A percentile compares a stretch with the other conserved stretches of the same genome.
These are phyloP conservation scores for Laupala kohalensis DNA, from an alignment of 1,140 invertebrate genomes.

Conservation along the genomic window DNA sequence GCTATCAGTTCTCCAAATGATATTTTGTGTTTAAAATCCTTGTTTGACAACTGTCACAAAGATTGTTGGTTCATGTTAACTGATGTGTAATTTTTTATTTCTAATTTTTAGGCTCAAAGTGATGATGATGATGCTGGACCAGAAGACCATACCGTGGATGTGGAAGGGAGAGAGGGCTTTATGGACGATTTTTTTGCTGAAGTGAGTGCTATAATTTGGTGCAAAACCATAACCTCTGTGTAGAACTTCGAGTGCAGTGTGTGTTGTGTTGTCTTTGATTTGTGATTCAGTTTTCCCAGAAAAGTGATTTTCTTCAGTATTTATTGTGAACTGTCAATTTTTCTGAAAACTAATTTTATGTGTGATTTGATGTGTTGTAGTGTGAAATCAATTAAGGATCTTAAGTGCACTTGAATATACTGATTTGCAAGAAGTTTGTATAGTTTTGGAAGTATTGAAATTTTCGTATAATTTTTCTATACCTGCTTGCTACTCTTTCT, in stretches of 20 bases:
- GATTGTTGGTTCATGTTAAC: not conserved
- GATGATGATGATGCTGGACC: constrained; percentile 85
- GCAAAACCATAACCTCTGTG: no score
- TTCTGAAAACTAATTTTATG: not conserved
- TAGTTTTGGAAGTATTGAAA: no score
- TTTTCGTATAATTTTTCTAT: no score
- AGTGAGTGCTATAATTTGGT: constrained; percentile 36
- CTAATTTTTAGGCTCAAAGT: constrained; percentile 65
- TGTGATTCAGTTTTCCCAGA: no score
- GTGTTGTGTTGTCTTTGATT: no score
- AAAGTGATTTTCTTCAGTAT: not conserved
- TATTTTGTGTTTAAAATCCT: not conserved
- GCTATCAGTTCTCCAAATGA: not conserved
- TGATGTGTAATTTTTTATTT: not conserved
- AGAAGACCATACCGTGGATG: constrained; percentile 81
- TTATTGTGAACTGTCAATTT: not conserved
- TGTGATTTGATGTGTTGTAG: not conserved
- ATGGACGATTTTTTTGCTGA: constrained; percentile 98
- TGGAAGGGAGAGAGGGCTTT: constrained; percentile 77
- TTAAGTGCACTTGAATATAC: no score
- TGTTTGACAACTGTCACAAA: not conserved
- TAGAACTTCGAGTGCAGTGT: no score
- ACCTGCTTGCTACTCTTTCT: no score
- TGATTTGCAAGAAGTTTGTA: no score
- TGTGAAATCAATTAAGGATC: not conserved